Percentiles rank a stretch among this genome's conserved stretches.
These are phyloP conservation scores for Yoshiicerus persimilis DNA, from an alignment of 1,140 invertebrate genomes.

Conservation along the genomic window DNA sequence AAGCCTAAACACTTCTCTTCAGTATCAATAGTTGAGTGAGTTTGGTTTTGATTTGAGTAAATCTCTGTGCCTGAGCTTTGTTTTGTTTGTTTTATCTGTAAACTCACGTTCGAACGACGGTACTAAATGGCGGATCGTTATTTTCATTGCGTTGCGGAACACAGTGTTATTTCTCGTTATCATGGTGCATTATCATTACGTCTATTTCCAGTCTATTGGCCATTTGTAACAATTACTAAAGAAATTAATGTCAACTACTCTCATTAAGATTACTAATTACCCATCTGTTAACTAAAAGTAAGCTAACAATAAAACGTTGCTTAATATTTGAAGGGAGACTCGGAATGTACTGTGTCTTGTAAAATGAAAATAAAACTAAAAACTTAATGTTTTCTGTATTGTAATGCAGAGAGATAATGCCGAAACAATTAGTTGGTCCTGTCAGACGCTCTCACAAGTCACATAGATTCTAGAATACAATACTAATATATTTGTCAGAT, in stretches of 20 bases:
- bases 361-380: neutral
- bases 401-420: neutral
- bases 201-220: neutral
- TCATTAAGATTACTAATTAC: slow-evolving; percentile 8
- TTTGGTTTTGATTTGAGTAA: neutral
- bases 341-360: neutral
- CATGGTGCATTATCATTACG: neutral
- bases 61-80: neutral
- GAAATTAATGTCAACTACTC: neutral
- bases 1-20: neutral
- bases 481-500: neutral
- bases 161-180: neutral
- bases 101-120: neutral
- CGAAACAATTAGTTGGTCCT: neutral
- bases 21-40: neutral
- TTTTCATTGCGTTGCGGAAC: neutral
- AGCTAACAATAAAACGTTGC: neutral
- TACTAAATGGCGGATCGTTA: neutral
- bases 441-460: neutral
- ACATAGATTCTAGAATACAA: neutral
- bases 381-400: neutral
- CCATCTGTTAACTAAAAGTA: neutral
- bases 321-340: neutral
- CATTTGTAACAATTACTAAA: neutral
- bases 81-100: neutral